These are phyloP conservation scores for Cosmia pyralina DNA, from an alignment of 2,888 invertebrate genomes.

Conservation along the genomic window DNA sequence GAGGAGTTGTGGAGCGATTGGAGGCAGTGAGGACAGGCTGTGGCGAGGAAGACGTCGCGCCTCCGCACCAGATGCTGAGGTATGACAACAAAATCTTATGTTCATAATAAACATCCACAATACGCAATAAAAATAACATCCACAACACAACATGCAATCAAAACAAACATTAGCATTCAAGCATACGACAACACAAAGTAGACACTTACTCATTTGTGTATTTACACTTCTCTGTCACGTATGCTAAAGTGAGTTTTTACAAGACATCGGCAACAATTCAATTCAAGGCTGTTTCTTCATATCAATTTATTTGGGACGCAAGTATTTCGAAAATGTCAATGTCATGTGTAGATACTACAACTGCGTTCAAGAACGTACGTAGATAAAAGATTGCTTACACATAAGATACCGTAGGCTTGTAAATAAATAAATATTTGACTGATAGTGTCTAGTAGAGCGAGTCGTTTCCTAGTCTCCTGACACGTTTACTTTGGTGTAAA, in stretches of 20 bases:
- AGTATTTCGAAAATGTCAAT: constrained; percentile 70
- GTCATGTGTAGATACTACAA: constrained; percentile 57
- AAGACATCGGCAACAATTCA: constrained; percentile 47
- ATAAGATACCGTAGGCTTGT: constrained; percentile 56
- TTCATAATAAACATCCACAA: constrained; percentile 6
- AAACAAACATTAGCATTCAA: constrained; percentile 32
- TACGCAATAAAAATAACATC: constrained; percentile 28
- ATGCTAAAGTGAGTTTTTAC: constrained; percentile 16
- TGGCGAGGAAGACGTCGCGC: constrained; percentile 87
- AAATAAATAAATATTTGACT: constrained; percentile 64
- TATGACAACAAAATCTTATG: constrained; percentile 67
- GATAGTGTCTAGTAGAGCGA: constrained; percentile 37
- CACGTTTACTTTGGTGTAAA: constrained; percentile 2
- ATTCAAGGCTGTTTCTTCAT: constrained; percentile 57
- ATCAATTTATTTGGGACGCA: constrained; percentile 48
- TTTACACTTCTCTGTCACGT: constrained; percentile 33
- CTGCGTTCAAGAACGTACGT: constrained; percentile 45
- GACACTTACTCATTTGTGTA: constrained; percentile 1
- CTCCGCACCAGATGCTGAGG: constrained; percentile 88
- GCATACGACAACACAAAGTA: constrained; percentile 16
- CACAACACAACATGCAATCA: constrained; percentile 25
- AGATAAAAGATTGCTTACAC: constrained; percentile 40
- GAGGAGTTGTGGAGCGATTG: constrained; percentile 96
- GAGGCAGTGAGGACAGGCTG: constrained; percentile 91
- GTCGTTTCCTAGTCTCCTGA: constrained; percentile 9